Evolutionary conservation across 2,888 invertebrate genomes (phyloP).

Genomic region (Cataglyphis cursor): DNA sequence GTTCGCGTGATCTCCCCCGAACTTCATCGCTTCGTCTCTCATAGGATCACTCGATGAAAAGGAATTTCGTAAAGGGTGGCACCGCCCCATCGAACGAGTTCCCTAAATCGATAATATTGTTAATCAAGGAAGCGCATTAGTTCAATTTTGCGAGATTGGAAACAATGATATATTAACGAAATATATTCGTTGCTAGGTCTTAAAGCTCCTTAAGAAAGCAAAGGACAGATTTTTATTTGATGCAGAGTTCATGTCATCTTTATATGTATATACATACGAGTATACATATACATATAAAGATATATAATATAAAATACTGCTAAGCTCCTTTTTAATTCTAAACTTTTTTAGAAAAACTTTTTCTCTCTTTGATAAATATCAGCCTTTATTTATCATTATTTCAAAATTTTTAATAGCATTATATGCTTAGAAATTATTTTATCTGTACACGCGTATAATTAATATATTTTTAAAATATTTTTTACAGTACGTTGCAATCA

Average conservation of each 20-base stretch:
- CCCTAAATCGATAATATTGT: slow-evolving; percentile 10
- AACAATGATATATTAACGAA: neutral
- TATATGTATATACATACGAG: no score
- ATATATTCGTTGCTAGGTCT: neutral
- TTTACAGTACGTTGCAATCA: neutral
- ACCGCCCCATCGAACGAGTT: slow-evolving; percentile 8
- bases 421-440: neutral
- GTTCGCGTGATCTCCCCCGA: slow-evolving; percentile 64
- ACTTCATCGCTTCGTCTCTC: slow-evolving; percentile 55
- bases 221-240: neutral
- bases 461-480: neutral
- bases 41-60: slow-evolving; percentile 46
- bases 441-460: neutral
- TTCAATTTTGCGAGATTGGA: slow-evolving; percentile 18
- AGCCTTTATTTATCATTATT: neutral
- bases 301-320: neutral
- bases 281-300: neutral
- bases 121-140: slow-evolving; percentile 32
- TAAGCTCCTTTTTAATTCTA: neutral
- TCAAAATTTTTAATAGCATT: neutral
- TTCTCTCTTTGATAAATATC: neutral
- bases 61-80: slow-evolving; percentile 36
- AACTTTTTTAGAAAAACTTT: neutral
- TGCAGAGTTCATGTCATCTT: neutral
- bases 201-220: neutral